Base-by-base conservation (phyloP, 2,113 vertebrate species). In the Scopus umbretta region DNA sequence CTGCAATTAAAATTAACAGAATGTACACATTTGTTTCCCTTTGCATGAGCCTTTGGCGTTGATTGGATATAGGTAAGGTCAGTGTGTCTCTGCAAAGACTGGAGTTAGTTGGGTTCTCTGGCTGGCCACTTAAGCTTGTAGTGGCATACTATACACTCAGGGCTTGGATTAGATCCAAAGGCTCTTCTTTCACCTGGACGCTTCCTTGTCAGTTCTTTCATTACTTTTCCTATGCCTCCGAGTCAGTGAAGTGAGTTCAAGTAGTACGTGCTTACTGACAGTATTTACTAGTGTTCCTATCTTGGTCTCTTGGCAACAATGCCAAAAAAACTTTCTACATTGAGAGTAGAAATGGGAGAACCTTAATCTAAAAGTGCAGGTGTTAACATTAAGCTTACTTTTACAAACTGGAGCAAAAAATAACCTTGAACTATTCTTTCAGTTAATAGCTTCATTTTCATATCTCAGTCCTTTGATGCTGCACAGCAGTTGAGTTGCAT, bases 121-220 rank as follows among this genome's bases (percentile, higher is more conserved):
- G 55, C 59, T 90, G 49, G 62, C 58, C 52, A n/a, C 59, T 80
- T 63, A 38, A 80, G 38, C 80, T 92, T 91, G 55, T 84, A 81
- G 66, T 67, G 66, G 36, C 87, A 82, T 83, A 80, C 36, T 59
- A 1, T 58, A 22, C 2, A 5, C 61, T 91, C 7, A n/a, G 2
- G 61, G 25, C 70, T 89, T 96, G 96, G 93, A 72, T 67, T 85
- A 45, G 56, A 56, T 92, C 87, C 74, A 87, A 22, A 79, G 53
- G 78, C 65, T 92, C 45, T 20, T 63, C 55, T 97, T 92, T 89
- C 79, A 87, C 65, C 78, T 86, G 74, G 43, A 56, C 0, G 3
- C 56, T 93, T 90, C 29, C 49, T 43, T 65, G 58, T 90, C 34
- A 25, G 49, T 55, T 84, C 38, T 91, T 85, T 43, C 27, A 1